Conservation (phyloP, 2,113 vertebrate genomes). For the Calyptommatus sinebrachiatus region DNA sequence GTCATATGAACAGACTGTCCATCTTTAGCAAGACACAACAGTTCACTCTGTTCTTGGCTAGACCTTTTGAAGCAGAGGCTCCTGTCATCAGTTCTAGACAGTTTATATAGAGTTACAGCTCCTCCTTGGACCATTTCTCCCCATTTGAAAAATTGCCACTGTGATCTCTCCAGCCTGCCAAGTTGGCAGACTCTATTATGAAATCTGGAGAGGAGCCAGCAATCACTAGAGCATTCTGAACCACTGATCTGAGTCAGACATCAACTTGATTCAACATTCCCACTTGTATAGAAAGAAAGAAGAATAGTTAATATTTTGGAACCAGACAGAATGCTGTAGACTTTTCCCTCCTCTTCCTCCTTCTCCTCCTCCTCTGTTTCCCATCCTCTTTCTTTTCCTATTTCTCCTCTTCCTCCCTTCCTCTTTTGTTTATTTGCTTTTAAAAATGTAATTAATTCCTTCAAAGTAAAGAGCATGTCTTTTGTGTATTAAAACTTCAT, state of each 20-base stretch:
- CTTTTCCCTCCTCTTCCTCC: constrained; percentile 15
- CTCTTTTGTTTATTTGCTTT: background rate
- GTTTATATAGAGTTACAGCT: constrained; percentile 72
- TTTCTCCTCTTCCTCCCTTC: too few species aligned
- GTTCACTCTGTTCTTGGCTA: constrained; percentile 57
- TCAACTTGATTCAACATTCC: constrained; percentile 57
- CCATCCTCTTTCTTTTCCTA: too few species aligned
- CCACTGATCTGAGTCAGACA: constrained; percentile 68
- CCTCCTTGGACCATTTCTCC: constrained; percentile 71
- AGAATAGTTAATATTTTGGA: constrained; percentile 52
- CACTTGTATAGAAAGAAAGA: constrained; percentile 48
- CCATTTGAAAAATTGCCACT: constrained; percentile 76
- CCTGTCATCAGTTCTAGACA: constrained; percentile 65
- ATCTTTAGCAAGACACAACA: constrained; percentile 48
- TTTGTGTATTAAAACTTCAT: constrained; percentile 25
- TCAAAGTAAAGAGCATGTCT: constrained; percentile 29
- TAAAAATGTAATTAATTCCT: constrained; percentile 31
- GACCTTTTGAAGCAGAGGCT: constrained; percentile 61
- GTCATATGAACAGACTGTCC: constrained; percentile 40
- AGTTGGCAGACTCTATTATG: constrained; percentile 68
- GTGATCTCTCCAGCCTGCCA: constrained; percentile 69
- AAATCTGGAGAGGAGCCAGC: constrained; percentile 68
- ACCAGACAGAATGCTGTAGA: constrained; percentile 46
- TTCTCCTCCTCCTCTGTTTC: too few species aligned
- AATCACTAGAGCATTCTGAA: constrained; percentile 61